These are phyloP conservation scores for Acropternis orthonyx DNA, from an alignment of 2,797 vertebrate genomes.

Conservation along the genomic window DNA sequence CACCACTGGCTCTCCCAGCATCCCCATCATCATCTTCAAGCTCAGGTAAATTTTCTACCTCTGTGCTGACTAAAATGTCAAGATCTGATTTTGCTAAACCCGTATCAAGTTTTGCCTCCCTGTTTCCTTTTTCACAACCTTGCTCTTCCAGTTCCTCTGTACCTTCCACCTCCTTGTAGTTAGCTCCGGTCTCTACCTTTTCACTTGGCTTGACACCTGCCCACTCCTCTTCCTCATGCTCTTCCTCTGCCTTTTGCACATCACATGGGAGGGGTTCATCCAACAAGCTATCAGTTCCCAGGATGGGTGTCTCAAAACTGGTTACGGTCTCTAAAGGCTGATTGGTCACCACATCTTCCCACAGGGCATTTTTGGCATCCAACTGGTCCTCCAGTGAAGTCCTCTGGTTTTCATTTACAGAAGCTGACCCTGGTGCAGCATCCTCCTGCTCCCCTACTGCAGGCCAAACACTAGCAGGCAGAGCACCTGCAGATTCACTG, in stretches of 20 bases:
- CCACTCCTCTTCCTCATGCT: slow-evolving; percentile 51
- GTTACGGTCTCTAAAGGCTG: slow-evolving; percentile 65
- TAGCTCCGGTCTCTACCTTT: slow-evolving; percentile 74
- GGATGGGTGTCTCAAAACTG: slow-evolving; percentile 63
- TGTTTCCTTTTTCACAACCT: slow-evolving; percentile 20
- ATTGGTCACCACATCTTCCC: slow-evolving; percentile 75
- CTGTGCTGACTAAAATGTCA: not conserved
- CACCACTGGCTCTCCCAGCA: not conserved
- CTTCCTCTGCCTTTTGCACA: slow-evolving; percentile 58
- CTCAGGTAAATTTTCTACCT: slow-evolving; percentile 5
- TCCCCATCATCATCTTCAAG: not conserved
- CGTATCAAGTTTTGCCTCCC: slow-evolving; percentile 23
- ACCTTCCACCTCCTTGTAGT: slow-evolving; percentile 50
- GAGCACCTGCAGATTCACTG: not conserved
- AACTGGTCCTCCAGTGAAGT: slow-evolving; percentile 62
- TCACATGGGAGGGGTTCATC: slow-evolving; percentile 56
- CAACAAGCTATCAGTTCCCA: slow-evolving; percentile 55
- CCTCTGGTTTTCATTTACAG: slow-evolving; percentile 45
- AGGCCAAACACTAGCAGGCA: slow-evolving; percentile 47
- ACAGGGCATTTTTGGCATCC: slow-evolving; percentile 64
- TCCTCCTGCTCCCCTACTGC: slow-evolving; percentile 58
- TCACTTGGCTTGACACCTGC: slow-evolving; percentile 69
- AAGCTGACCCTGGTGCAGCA: slow-evolving; percentile 53
- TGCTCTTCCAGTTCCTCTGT: slow-evolving; percentile 63
- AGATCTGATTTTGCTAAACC: slow-evolving; percentile 15